Conservation (phyloP, 1,140 invertebrate genomes). For the Platorchestia sp. region DNA sequence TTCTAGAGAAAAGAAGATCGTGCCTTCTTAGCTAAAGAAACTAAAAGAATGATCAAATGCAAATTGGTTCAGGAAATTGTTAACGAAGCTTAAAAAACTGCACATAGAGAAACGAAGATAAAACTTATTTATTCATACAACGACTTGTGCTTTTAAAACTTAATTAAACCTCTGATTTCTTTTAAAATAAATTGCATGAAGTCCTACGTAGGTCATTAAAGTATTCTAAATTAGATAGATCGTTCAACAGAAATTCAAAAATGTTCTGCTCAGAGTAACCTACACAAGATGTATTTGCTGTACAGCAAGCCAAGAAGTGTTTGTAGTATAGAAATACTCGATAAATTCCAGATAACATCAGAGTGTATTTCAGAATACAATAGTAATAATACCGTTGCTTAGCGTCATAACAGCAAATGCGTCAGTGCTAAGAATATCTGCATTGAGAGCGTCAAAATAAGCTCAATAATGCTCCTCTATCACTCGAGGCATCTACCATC, state of each 20-base stretch:
- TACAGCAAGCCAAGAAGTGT: neutral
- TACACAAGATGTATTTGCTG: neutral
- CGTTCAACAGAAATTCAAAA: neutral
- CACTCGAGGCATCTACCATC: neutral
- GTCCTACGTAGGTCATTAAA: neutral
- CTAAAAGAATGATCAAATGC: no score
- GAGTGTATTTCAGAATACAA: neutral
- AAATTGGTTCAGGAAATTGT: no score
- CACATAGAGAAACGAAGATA: no score
- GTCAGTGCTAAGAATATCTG: neutral
- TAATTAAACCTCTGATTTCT: no score
- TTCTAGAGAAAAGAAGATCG: no score
- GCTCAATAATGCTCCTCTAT: neutral
- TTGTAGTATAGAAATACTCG: neutral
- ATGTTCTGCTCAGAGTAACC: neutral
- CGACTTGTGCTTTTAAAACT: no score
- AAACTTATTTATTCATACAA: no score
- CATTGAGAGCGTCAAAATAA: neutral
- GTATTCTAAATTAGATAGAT: neutral
- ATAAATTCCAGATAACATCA: neutral
- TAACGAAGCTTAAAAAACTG: no score
- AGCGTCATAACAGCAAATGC: neutral
- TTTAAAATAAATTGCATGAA: no score
- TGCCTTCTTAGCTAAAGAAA: no score
- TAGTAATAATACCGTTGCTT: neutral